phyloP scores from a whole-genome alignment of 2,797 vertebrate species.

The Rhinichthys osculus region DNA sequence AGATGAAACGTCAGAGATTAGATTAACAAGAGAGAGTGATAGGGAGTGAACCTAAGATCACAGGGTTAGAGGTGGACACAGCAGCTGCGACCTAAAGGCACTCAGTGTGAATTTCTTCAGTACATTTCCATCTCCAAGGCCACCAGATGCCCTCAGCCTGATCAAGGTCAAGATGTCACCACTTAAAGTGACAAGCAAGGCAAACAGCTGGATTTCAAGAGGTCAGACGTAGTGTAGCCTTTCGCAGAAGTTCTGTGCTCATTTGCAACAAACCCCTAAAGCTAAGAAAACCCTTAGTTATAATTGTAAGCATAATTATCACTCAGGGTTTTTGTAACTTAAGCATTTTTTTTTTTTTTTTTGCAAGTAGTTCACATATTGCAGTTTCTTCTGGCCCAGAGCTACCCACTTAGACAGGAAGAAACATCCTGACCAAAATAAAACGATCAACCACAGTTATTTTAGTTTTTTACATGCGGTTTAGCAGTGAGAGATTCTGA shows the following conservation, averaged over 20 bases:
- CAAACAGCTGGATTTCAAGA: constrained; percentile 26
- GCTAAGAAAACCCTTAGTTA: background rate
- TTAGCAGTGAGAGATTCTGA: background rate
- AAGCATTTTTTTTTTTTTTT: background rate
- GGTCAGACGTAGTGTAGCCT: background rate
- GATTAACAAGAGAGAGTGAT: constrained; percentile 11
- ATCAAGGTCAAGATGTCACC: constrained; percentile 9
- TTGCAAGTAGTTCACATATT: background rate
- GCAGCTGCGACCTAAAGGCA: background rate
- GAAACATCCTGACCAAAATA: background rate
- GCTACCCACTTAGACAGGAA: background rate
- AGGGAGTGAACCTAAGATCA: constrained; percentile 1
- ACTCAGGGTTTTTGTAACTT: background rate
- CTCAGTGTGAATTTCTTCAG: constrained; percentile 32
- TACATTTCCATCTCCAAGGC: constrained; percentile 34
- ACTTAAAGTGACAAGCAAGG: background rate
- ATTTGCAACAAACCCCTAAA: background rate
- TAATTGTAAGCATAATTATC: background rate
- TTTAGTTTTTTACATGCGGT: background rate
- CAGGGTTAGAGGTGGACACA: background rate
- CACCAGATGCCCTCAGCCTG: constrained; percentile 5
- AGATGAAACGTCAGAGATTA: constrained; percentile 21
- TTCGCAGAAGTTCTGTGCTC: background rate
- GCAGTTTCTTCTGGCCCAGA: background rate
- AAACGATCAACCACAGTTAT: background rate